Conservation (phyloP, 2,797 vertebrate genomes). For the Centroberyx gerrardi region DNA sequence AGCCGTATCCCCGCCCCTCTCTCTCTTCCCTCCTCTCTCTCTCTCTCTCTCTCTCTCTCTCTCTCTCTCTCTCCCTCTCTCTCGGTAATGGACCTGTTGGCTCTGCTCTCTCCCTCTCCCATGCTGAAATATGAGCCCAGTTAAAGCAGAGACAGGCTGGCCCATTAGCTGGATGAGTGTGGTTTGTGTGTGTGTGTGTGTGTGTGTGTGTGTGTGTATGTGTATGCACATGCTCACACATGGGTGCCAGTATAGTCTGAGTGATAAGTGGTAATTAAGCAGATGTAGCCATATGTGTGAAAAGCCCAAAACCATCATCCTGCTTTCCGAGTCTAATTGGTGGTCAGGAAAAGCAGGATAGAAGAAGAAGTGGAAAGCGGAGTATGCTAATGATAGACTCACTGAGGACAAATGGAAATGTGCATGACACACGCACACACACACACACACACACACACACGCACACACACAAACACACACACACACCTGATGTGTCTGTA, state of each 20-base stretch:
- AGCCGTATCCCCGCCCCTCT: slow-evolving; percentile 70
- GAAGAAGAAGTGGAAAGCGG: neutral
- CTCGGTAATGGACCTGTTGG: slow-evolving; percentile 83
- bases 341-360: slow-evolving; percentile 30
- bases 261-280: slow-evolving; percentile 69
- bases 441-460: slow-evolving; percentile 15
- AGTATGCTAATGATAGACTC: slow-evolving; percentile 30
- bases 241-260: slow-evolving; percentile 48
- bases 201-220: slow-evolving; percentile 21
- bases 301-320: slow-evolving; percentile 45
- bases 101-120: slow-evolving; percentile 69
- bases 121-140: slow-evolving; percentile 81
- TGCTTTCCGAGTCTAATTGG: slow-evolving; percentile 55
- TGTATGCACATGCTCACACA: neutral
- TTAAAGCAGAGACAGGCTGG: slow-evolving; percentile 63
- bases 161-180: slow-evolving; percentile 77
- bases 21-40: slow-evolving; percentile 39
- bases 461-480: slow-evolving; percentile 2
- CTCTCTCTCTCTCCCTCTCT: slow-evolving; percentile 31
- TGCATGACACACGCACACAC: neutral
- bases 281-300: slow-evolving; percentile 59
- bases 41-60: slow-evolving; percentile 1
- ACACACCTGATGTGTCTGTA: slow-evolving; percentile 18
- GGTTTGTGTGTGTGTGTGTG: slow-evolving; percentile 26
- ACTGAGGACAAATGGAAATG: slow-evolving; percentile 10